These are phyloP conservation scores for Tromatobia lineatoria DNA, from an alignment of 2,888 invertebrate genomes.

Conservation along the genomic window DNA sequence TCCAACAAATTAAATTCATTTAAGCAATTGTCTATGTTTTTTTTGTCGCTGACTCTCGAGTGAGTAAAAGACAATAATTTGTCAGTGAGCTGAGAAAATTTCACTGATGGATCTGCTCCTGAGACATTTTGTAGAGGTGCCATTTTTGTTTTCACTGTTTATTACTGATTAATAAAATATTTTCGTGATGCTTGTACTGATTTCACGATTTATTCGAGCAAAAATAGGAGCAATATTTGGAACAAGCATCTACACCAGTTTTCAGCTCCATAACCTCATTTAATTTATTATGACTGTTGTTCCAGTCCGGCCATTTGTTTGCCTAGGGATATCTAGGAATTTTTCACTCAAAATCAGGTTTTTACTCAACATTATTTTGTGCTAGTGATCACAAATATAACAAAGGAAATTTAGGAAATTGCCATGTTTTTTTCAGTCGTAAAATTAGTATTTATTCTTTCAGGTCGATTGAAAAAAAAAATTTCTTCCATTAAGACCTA, in stretches of 20 bases:
- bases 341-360: not conserved
- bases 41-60: constrained; percentile 75
- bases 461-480: too few species aligned
- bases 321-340: not conserved
- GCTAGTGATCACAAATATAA: too few species aligned
- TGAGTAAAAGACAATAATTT: constrained; percentile 75
- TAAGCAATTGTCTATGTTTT: constrained; percentile 86
- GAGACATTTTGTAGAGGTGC: constrained; percentile 33
- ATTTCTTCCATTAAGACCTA: too few species aligned
- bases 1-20: constrained; percentile 89
- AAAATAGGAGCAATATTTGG: constrained; percentile 8
- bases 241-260: not conserved
- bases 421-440: too few species aligned
- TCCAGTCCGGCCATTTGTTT: not conserved
- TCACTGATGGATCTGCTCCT: constrained; percentile 57
- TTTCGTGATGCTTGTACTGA: not conserved
- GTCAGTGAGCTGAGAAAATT: constrained; percentile 75
- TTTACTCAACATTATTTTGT: too few species aligned
- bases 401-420: too few species aligned
- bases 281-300: not conserved
- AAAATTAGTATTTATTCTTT: too few species aligned
- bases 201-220: constrained; percentile 1
- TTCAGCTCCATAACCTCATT: not conserved
- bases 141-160: constrained; percentile 29
- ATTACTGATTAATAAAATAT: not conserved